phyloP scores from a whole-genome alignment of 2,888 invertebrate species.

The Bruchidius siliquastri region DNA sequence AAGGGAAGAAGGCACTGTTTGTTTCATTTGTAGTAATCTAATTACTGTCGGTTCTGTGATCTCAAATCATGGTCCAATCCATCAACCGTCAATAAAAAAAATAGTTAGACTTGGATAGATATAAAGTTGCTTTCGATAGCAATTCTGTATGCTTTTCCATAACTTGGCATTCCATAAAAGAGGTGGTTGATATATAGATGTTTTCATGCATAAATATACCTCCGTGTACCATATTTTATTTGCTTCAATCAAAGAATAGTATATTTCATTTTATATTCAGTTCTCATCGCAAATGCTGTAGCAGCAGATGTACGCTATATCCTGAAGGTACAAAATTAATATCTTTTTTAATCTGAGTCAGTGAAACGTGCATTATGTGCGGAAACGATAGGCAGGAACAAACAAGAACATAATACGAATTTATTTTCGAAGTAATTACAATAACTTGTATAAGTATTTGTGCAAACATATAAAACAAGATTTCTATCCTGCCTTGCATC shows the following conservation, averaged over 20 bases:
- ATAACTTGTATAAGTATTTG: conserved; percentile 24
- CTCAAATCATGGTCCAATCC: too few species aligned
- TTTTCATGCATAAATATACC: too few species aligned
- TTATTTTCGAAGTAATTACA: conserved; percentile 27
- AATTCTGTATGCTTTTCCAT: not conserved
- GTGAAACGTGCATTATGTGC: not conserved
- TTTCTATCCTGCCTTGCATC: conserved; percentile 11
- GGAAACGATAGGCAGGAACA: conserved; percentile 2
- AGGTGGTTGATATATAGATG: too few species aligned
- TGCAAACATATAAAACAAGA: conserved; percentile 34
- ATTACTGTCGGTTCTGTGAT: too few species aligned
- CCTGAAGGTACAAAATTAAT: not conserved
- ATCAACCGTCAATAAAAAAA: too few species aligned
- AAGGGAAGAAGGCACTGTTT: too few species aligned
- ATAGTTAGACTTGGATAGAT: not conserved
- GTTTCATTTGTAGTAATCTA: too few species aligned
- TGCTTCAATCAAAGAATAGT: not conserved
- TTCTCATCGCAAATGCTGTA: not conserved
- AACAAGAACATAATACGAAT: conserved; percentile 14
- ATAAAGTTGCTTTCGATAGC: not conserved
- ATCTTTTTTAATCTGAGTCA: not conserved
- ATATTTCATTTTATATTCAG: not conserved
- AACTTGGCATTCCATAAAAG: too few species aligned
- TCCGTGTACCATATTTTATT: too few species aligned
- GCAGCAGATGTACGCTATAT: not conserved